A percentile compares a stretch with the other conserved stretches of the same genome.
Evolutionary conservation across 2,888 invertebrate species (phyloP).

Genomic region (Cotesia congregata): DNA sequence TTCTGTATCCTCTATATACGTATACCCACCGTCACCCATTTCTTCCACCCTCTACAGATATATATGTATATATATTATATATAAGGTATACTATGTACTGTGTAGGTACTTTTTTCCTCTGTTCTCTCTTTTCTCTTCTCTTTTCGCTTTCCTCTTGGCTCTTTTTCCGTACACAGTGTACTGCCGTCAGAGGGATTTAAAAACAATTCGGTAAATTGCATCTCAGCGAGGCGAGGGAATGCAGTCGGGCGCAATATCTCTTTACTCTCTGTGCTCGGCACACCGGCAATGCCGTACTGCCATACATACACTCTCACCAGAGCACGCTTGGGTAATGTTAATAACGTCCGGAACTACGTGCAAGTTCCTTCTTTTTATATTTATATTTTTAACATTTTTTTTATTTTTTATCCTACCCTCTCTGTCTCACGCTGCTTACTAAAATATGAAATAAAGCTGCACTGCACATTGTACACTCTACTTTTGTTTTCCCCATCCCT

Average conservation of each 20-base stretch:
- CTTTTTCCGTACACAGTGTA: conserved; percentile 23
- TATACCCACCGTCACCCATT: conserved; percentile 37
- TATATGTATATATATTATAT: conserved; percentile 32
- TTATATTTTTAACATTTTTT: neutral
- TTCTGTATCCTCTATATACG: conserved; percentile 43
- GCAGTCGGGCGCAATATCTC: conserved; percentile 50
- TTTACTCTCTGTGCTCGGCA: conserved; percentile 29
- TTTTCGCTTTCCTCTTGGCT: conserved; percentile 23
- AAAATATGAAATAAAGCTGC: conserved; percentile 28
- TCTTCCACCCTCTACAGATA: conserved; percentile 34
- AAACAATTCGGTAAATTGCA: conserved; percentile 68
- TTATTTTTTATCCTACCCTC: conserved; percentile 4
- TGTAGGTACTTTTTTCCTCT: neutral
- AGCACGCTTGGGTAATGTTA: conserved; percentile 34
- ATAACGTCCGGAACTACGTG: conserved; percentile 27
- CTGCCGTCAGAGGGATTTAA: conserved; percentile 61
- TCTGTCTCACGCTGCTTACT: conserved; percentile 8
- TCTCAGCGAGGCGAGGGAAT: conserved; percentile 51
- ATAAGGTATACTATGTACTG: neutral
- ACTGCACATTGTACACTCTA: neutral
- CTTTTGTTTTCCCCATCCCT: neutral
- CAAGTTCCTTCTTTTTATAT: conserved; percentile 6
- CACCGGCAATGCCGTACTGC: conserved; percentile 26
- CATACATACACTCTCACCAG: neutral
- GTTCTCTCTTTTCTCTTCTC: conserved; percentile 35